phyloP scores from a whole-genome alignment of 2,888 invertebrate species.

The Rhogogaster chlorosoma region DNA sequence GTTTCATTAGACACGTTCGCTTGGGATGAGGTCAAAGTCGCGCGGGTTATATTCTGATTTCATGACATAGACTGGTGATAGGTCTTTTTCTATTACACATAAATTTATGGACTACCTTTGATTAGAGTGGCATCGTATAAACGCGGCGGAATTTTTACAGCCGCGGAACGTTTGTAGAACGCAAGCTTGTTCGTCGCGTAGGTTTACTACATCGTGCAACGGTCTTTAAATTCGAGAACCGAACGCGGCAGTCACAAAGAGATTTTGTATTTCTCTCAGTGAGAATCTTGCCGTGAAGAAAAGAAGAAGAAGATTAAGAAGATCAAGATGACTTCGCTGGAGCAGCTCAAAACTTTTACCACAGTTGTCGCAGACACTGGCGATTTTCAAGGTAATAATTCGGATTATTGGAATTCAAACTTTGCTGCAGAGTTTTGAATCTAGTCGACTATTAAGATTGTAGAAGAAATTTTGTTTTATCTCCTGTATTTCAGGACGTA shows the following conservation, averaged over 20 bases:
- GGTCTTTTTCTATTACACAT: not conserved
- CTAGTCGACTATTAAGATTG: not conserved
- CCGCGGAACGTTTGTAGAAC: not conserved
- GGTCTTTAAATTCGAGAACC: not conserved
- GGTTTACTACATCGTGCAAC: not conserved
- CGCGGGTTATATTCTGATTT: not conserved
- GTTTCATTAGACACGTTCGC: not conserved
- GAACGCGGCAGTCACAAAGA: not conserved
- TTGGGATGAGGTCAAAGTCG: not conserved
- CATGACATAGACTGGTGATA: not conserved
- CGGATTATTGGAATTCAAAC: not conserved
- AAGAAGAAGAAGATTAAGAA: slow-evolving; percentile 78
- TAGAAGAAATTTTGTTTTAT: not conserved
- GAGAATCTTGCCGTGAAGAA: not conserved
- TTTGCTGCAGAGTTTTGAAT: not conserved
- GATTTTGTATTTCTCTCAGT: not conserved
- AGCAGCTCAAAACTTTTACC: slow-evolving; percentile 94
- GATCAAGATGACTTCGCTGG: slow-evolving; percentile 86
- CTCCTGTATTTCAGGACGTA: not conserved
- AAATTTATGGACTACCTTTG: not conserved
- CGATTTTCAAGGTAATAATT: slow-evolving; percentile 93
- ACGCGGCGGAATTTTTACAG: not conserved
- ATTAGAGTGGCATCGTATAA: not conserved
- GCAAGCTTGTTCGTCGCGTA: not conserved
- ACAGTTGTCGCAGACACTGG: slow-evolving; percentile 99